phyloP scores from a whole-genome alignment of 1,140 invertebrate species.

The Drosophila ercepeae region DNA sequence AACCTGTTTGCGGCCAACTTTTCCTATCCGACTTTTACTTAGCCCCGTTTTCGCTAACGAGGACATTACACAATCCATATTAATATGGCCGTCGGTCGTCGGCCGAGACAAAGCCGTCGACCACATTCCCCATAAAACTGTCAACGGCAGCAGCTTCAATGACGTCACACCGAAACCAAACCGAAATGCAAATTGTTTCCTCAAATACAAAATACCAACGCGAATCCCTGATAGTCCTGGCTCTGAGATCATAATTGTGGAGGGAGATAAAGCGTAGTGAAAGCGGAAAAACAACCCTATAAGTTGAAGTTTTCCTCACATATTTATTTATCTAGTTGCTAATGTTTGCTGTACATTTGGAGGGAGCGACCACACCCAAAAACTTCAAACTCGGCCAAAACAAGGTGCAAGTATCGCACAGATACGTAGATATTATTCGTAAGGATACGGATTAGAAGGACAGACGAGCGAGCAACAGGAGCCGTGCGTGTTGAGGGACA shows the following conservation, averaged over 20 bases:
- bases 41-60: constrained; percentile 41
- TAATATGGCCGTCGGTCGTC: no score
- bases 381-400: constrained; percentile 27
- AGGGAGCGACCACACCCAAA: constrained; percentile 37
- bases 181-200: constrained; percentile 47
- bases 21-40: constrained; percentile 39
- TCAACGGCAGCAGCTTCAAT: constrained; percentile 43
- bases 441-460: background rate
- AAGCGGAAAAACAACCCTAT: constrained; percentile 32
- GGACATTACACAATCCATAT: constrained; percentile 50
- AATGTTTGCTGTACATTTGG: background rate
- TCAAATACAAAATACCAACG: constrained; percentile 11
- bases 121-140: constrained; percentile 28
- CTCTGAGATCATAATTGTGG: constrained; percentile 37
- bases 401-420: constrained; percentile 11
- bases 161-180: constrained; percentile 37
- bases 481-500: constrained; percentile 37
- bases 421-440: background rate
- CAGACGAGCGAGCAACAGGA: constrained; percentile 63
- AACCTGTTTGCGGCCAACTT: constrained; percentile 35
- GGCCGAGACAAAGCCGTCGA: constrained; percentile 26
- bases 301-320: constrained; percentile 8
- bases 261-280: background rate
- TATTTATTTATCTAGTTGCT: constrained; percentile 16
- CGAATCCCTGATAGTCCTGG: constrained; percentile 1